These are phyloP conservation scores for Bombus sibiricus DNA, from an alignment of 1,140 invertebrate genomes.

Conservation along the genomic window DNA sequence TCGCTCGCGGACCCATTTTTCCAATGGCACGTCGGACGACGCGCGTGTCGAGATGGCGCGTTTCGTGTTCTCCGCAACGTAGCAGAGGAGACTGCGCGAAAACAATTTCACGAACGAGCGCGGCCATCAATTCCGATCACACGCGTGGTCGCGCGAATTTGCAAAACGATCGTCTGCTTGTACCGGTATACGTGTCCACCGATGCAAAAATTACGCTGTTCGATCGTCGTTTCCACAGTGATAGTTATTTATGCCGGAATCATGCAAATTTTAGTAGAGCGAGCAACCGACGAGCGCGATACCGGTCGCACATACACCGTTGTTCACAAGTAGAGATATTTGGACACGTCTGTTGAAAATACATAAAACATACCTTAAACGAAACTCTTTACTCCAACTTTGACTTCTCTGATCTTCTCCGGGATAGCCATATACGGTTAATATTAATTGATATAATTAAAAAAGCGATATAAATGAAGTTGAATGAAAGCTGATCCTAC, in stretches of 20 bases:
- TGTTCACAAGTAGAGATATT: not conserved
- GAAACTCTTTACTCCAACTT: not conserved
- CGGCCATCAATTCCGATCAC: slow-evolving; percentile 17
- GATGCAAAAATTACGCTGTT: not conserved
- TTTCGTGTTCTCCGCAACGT: not conserved
- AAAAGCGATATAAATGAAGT: too few relatives aligned
- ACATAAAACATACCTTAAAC: not conserved
- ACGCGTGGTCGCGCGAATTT: slow-evolving; percentile 13
- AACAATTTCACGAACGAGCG: slow-evolving; percentile 20
- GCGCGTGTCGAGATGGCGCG: not conserved
- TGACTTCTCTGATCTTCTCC: too few relatives aligned
- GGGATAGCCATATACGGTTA: too few relatives aligned
- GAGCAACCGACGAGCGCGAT: not conserved
- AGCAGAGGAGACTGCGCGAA: not conserved
- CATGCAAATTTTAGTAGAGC: not conserved
- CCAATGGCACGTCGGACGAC: not conserved
- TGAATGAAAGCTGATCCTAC: too few relatives aligned
- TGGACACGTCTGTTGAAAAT: not conserved
- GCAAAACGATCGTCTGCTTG: not conserved
- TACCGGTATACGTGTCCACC: not conserved
- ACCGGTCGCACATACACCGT: not conserved
- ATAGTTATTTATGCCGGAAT: slow-evolving; percentile 24
- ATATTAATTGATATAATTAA: too few relatives aligned
- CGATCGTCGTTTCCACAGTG: not conserved
- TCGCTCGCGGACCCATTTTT: slow-evolving; percentile 2